A percentile compares a stretch with the other conserved stretches of the same genome.
phyloP scores from a whole-genome alignment of 2,797 vertebrate species.

The Hemibagrus guttatus region DNA sequence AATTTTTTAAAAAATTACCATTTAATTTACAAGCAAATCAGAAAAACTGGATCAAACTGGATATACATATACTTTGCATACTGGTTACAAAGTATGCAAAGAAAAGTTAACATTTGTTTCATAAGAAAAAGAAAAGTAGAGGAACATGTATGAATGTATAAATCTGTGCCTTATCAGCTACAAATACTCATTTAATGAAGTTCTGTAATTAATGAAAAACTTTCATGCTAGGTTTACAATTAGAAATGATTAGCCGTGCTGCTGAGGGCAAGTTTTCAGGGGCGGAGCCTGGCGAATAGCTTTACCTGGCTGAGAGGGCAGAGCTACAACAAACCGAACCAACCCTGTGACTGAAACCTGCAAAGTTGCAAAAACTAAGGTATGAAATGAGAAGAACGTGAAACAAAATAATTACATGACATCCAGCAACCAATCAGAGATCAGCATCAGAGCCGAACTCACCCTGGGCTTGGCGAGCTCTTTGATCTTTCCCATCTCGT shows the following conservation, averaged over 20 bases:
- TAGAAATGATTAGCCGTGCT: background rate
- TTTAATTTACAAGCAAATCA: too few species aligned
- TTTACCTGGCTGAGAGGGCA: background rate
- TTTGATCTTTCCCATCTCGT: constrained; percentile 89
- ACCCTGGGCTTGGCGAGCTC: constrained; percentile 94
- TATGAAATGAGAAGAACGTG: background rate
- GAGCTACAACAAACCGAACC: background rate
- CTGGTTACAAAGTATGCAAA: too few species aligned
- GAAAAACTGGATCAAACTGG: too few species aligned
- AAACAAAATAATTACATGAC: background rate
- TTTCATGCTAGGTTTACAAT: background rate
- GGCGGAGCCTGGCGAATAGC: too few species aligned
- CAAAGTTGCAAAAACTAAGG: too few species aligned
- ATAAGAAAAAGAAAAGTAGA: background rate
- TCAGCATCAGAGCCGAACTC: constrained; percentile 57
- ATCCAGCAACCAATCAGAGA: background rate
- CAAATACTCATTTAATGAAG: background rate
- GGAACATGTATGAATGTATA: too few species aligned
- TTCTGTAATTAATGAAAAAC: background rate
- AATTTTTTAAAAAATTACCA: too few species aligned
- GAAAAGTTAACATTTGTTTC: too few species aligned
- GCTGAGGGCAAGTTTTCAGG: background rate
- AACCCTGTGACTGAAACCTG: background rate
- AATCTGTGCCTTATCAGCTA: background rate
- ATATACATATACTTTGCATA: too few species aligned